Evolutionary conservation across 2,113 vertebrate species (phyloP).

Genomic region (Cynopterus brachyotis): DNA sequence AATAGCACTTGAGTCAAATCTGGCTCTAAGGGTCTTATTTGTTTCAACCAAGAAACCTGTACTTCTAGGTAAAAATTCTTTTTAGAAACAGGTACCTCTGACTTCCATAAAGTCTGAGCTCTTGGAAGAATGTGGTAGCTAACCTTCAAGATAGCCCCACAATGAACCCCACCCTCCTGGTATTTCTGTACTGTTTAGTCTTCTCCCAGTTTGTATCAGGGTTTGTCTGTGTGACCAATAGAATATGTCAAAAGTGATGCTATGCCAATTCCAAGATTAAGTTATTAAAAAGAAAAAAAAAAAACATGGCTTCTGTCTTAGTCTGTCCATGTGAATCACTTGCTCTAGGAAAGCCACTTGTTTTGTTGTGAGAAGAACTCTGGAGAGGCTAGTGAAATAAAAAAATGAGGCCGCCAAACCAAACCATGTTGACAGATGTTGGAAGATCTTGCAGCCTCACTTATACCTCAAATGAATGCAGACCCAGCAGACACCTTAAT

Average conservation of each 20-base stretch:
- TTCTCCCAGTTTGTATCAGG: background rate
- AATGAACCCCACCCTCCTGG: background rate
- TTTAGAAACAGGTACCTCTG: background rate
- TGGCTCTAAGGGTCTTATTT: background rate
- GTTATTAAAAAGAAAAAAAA: background rate
- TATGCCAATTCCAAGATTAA: slow-evolving; percentile 8
- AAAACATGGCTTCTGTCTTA: background rate
- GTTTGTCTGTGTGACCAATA: background rate
- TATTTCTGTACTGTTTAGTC: background rate
- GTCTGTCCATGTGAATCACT: background rate
- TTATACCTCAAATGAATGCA: background rate
- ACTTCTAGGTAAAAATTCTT: slow-evolving; percentile 15
- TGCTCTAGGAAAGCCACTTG: background rate
- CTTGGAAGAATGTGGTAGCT: background rate
- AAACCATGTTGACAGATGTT: background rate
- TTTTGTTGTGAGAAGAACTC: background rate
- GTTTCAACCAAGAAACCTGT: slow-evolving; percentile 38
- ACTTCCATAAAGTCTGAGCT: slow-evolving; percentile 34
- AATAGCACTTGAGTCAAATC: slow-evolving; percentile 8
- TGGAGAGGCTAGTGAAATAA: background rate
- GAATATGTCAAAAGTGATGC: background rate
- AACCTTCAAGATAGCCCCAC: background rate
- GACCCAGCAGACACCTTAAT: background rate
- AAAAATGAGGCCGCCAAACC: slow-evolving; percentile 16
- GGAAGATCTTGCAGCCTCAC: background rate